Percentiles rank a stretch among this genome's conserved stretches.
Evolutionary conservation across 2,113 vertebrate species (phyloP).

Genomic region (Chloebia gouldiae): DNA sequence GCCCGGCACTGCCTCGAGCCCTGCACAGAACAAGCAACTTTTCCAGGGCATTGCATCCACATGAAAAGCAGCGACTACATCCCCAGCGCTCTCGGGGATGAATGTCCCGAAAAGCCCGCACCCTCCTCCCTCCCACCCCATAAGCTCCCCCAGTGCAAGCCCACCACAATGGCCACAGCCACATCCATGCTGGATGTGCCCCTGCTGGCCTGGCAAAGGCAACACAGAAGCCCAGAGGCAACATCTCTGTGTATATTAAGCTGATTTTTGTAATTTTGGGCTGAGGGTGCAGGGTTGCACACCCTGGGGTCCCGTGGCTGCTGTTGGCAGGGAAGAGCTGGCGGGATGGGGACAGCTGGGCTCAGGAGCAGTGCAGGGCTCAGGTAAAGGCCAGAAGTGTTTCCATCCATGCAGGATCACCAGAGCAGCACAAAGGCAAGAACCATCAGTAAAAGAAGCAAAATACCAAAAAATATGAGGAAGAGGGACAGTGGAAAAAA

Average conservation of each 20-base stretch:
- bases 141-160: background rate
- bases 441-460: background rate
- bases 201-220: background rate
- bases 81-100: background rate
- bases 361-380: rapidly evolving
- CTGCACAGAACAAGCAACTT: background rate
- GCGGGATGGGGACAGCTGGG: rapidly evolving
- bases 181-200: rapidly evolving
- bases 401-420: background rate
- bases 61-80: background rate
- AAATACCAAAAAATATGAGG: background rate
- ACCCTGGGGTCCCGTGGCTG: rapidly evolving
- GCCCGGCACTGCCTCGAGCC: rapidly evolving
- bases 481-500: background rate
- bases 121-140: background rate
- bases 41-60: background rate
- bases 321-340: background rate
- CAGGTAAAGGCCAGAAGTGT: rapidly evolving
- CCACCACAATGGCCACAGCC: rapidly evolving
- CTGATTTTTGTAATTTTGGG: background rate
- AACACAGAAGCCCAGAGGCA: background rate
- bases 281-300: background rate
- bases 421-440: background rate
- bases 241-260: background rate
- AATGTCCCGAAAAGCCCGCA: background rate